Percentiles rank a stretch among this genome's conserved stretches.
phyloP scores from a whole-genome alignment of 2,797 vertebrate species.

The Acridotheres tristis region DNA sequence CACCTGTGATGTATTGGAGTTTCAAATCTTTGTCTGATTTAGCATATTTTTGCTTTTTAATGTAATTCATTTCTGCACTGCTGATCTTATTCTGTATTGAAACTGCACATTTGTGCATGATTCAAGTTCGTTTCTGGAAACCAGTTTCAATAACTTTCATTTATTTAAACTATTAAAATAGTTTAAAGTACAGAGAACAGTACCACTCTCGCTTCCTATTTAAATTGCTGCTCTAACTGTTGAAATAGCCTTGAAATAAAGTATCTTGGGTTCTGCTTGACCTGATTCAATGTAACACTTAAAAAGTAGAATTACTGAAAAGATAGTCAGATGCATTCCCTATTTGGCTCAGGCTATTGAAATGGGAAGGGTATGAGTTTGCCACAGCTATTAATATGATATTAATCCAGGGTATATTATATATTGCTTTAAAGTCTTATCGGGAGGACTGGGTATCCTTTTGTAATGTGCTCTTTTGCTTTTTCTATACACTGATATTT shows the following conservation, averaged over 20 bases:
- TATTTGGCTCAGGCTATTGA: slow-evolving; percentile 64
- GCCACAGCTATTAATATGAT: slow-evolving; percentile 66
- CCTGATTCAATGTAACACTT: slow-evolving; percentile 56
- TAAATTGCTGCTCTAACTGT: slow-evolving; percentile 43
- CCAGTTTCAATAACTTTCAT: slow-evolving; percentile 63
- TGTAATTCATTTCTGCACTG: slow-evolving; percentile 45
- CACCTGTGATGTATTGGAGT: slow-evolving; percentile 9
- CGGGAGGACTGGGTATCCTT: slow-evolving; percentile 62
- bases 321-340: slow-evolving; percentile 46
- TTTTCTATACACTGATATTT: slow-evolving; percentile 64
- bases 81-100: slow-evolving; percentile 54
- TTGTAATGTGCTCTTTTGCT: slow-evolving; percentile 61
- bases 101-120: slow-evolving; percentile 44
- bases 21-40: slow-evolving; percentile 58
- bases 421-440: slow-evolving; percentile 67
- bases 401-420: slow-evolving; percentile 63
- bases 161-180: slow-evolving; percentile 65
- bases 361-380: slow-evolving; percentile 59
- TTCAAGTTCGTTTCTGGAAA: slow-evolving; percentile 48
- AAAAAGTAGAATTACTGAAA: slow-evolving; percentile 66
- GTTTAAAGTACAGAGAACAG: slow-evolving; percentile 51
- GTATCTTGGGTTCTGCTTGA: slow-evolving; percentile 61
- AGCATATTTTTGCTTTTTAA: slow-evolving; percentile 63
- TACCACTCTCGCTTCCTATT: slow-evolving; percentile 40
- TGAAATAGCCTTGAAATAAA: slow-evolving; percentile 69